Evolutionary conservation across 1,140 invertebrate species (phyloP).

Genomic region (Metopolophium dirhodum): DNA sequence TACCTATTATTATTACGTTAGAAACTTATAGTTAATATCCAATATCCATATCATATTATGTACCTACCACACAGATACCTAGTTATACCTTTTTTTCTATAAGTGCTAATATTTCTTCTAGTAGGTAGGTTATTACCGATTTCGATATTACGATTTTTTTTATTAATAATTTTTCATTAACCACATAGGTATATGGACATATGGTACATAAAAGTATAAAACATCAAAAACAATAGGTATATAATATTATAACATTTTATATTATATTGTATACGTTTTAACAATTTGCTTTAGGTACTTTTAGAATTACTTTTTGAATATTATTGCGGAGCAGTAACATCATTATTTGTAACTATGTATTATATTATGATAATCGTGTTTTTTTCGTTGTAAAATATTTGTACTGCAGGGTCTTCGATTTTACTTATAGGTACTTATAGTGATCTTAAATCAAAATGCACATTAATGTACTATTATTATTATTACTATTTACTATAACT

Average conservation of each 20-base stretch:
- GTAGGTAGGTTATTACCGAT: too few relatives aligned
- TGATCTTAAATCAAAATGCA: not conserved
- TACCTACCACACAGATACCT: too few relatives aligned
- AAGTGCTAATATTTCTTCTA: too few relatives aligned
- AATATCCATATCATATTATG: too few relatives aligned
- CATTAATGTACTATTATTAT: not conserved
- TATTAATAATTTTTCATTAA: too few relatives aligned
- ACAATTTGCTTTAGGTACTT: not conserved
- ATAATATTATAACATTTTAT: not conserved
- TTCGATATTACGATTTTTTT: too few relatives aligned
- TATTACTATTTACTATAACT: not conserved
- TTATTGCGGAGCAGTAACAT: not conserved
- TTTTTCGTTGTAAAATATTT: not conserved
- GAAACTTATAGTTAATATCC: too few relatives aligned
- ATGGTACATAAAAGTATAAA: too few relatives aligned
- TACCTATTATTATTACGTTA: too few relatives aligned
- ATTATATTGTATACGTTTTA: not conserved
- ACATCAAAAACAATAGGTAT: too few relatives aligned
- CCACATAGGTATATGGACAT: too few relatives aligned
- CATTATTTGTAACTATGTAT: not conserved
- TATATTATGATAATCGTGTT: not conserved
- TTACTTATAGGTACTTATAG: not conserved
- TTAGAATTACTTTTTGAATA: not conserved
- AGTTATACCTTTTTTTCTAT: too few relatives aligned
- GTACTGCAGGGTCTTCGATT: not conserved